Conservation (phyloP, 1,140 invertebrate genomes). For the Drosophila azteca region DNA sequence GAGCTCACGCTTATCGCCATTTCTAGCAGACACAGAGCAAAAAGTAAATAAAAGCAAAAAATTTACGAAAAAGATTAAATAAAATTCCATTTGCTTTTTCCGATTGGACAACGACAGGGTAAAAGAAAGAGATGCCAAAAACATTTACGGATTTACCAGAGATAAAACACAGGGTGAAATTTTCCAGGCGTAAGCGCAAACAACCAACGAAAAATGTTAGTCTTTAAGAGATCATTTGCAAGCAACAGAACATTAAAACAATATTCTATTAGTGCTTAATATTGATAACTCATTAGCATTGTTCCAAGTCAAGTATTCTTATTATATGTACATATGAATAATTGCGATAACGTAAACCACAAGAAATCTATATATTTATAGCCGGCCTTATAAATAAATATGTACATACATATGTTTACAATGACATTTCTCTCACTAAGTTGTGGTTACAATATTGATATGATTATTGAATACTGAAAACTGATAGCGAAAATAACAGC, state of each 20-base stretch:
- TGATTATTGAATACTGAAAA: background rate
- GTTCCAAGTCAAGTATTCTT: background rate
- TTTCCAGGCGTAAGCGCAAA: constrained; percentile 44
- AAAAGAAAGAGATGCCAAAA: constrained; percentile 12
- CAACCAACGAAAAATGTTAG: constrained; percentile 46
- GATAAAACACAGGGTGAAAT: constrained; percentile 33
- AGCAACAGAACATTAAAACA: background rate
- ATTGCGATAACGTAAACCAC: constrained; percentile 26
- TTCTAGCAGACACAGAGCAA: constrained; percentile 38
- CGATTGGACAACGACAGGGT: background rate
- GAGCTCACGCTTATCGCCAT: constrained; percentile 38
- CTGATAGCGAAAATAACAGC: constrained; percentile 19
- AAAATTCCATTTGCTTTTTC: constrained; percentile 34
- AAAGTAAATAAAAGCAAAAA: constrained; percentile 23
- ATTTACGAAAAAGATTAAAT: constrained; percentile 15
- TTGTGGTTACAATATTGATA: background rate
- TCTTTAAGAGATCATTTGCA: background rate
- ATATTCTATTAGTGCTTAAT: no score
- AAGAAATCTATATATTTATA: background rate
- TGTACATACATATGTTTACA: constrained; percentile 1
- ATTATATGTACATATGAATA: background rate
- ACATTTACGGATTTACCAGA: constrained; percentile 40
- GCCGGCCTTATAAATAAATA: background rate
- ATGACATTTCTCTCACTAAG: background rate
- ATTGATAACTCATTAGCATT: background rate